Evolutionary conservation across 2,888 invertebrate species (phyloP).

Genomic region (Cyaniris semiargus): DNA sequence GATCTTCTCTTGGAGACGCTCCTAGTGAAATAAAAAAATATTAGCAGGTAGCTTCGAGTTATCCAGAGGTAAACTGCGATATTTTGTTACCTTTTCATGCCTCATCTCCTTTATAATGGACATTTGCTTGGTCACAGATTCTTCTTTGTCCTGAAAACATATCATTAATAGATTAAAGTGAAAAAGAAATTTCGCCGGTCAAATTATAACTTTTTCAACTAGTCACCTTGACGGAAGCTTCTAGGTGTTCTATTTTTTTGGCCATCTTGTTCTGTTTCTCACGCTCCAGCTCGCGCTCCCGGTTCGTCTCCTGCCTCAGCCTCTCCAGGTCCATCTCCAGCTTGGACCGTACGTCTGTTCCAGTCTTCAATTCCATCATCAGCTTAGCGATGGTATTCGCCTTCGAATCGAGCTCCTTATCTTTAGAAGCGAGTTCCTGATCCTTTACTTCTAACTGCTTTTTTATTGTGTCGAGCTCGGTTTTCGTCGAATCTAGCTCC

Average conservation of each 20-base stretch:
- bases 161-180: neutral
- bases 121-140: slow-evolving; percentile 54
- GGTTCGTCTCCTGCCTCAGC: slow-evolving; percentile 46
- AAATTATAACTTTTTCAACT: slow-evolving; percentile 31
- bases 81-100: slow-evolving; percentile 53
- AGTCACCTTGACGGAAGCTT: slow-evolving; percentile 45
- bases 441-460: slow-evolving; percentile 41
- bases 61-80: neutral
- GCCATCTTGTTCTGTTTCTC: slow-evolving; percentile 47
- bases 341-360: slow-evolving; percentile 47
- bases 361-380: slow-evolving; percentile 51
- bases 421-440: slow-evolving; percentile 42
- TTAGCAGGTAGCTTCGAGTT: neutral
- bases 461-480: slow-evolving; percentile 40
- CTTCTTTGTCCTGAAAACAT: slow-evolving; percentile 53
- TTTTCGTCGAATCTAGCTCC: slow-evolving; percentile 28
- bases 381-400: slow-evolving; percentile 49
- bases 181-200: neutral
- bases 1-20: slow-evolving; percentile 56
- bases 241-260: slow-evolving; percentile 47
- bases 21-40: slow-evolving; percentile 44
- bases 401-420: slow-evolving; percentile 49
- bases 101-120: slow-evolving; percentile 54
- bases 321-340: slow-evolving; percentile 46
- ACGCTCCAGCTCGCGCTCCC: slow-evolving; percentile 43